Evolutionary conservation across 1,140 invertebrate species (phyloP).

Genomic region (Argopecten irradians): DNA sequence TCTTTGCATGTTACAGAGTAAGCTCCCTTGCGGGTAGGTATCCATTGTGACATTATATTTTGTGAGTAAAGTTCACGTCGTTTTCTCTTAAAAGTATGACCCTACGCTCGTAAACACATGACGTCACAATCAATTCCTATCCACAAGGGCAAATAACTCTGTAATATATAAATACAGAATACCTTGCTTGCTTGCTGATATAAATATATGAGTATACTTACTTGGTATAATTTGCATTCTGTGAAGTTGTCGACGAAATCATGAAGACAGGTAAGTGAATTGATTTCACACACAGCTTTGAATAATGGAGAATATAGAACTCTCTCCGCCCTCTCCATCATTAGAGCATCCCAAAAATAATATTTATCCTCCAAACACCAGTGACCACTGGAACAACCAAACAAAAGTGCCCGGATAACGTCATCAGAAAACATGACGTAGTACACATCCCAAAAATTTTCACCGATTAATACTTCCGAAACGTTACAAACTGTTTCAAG

Average conservation of each 20-base stretch:
- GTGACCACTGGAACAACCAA: conserved; percentile 14
- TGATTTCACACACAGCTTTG: not conserved
- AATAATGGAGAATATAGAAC: conserved; percentile 25
- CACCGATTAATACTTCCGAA: conserved; percentile 17
- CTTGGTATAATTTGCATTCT: not conserved
- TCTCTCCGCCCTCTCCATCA: conserved; percentile 34
- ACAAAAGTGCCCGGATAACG: conserved; percentile 27
- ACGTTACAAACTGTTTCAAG: not conserved
- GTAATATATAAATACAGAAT: no score
- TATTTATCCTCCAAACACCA: conserved; percentile 29
- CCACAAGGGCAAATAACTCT: no score
- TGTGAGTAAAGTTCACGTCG: no score
- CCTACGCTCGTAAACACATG: no score
- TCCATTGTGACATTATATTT: no score
- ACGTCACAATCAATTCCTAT: no score
- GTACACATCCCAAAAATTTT: conserved; percentile 36
- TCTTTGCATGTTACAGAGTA: no score
- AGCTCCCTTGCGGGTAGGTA: no score
- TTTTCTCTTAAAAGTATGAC: no score
- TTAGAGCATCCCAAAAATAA: conserved; percentile 26
- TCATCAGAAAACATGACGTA: conserved; percentile 32
- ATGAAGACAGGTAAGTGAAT: not conserved
- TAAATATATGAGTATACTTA: conserved; percentile 25
- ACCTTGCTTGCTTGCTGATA: no score
- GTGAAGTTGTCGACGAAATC: not conserved